These are phyloP conservation scores for Pterostichus niger DNA, from an alignment of 2,888 invertebrate species.

Conservation along the genomic window DNA sequence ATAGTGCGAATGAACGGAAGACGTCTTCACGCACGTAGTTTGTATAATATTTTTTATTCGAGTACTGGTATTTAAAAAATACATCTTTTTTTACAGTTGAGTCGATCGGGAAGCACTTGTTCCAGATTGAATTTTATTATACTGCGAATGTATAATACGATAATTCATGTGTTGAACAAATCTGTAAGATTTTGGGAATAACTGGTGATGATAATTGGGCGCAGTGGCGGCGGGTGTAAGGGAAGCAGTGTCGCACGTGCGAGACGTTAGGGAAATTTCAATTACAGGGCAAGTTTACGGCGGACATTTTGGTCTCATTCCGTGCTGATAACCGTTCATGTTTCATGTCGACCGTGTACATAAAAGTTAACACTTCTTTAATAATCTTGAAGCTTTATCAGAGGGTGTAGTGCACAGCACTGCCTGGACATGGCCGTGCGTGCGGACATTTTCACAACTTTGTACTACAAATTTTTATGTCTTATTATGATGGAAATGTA, in stretches of 20 bases:
- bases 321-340: conserved; percentile 37
- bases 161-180: no score
- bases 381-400: conserved; percentile 43
- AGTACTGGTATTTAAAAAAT: no score
- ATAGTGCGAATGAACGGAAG: no score
- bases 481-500: neutral
- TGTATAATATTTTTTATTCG: no score
- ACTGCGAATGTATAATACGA: no score
- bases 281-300: conserved; percentile 31
- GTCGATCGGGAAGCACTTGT: no score
- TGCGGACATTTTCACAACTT: neutral
- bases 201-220: neutral
- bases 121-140: no score
- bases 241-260: neutral
- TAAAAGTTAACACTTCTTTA: conserved; percentile 57
- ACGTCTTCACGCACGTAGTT: no score
- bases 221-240: neutral
- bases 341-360: conserved; percentile 15
- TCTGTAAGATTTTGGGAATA: no score
- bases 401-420: neutral
- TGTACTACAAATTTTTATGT: conserved; percentile 12
- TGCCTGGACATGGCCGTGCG: conserved; percentile 11
- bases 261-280: neutral
- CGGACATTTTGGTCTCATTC: conserved; percentile 1
- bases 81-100: no score